phyloP scores from a whole-genome alignment of 2,888 invertebrate species.

The Melanophora roralis region DNA sequence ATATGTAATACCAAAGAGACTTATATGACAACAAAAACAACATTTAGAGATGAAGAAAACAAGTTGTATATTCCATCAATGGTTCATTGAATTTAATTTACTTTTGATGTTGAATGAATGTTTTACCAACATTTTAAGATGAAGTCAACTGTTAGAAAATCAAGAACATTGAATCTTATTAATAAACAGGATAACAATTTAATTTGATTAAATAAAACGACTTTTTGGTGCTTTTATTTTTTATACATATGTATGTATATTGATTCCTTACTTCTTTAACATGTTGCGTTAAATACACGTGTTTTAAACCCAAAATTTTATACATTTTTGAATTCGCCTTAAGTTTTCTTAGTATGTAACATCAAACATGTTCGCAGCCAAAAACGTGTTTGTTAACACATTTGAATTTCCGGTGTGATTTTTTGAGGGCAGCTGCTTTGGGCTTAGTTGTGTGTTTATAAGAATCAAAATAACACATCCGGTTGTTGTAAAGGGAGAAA shows the following conservation, averaged over 20 bases:
- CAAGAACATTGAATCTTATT: too few species aligned
- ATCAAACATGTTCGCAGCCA: slow-evolving; percentile 46
- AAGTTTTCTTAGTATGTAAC: not conserved
- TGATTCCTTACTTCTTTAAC: too few species aligned
- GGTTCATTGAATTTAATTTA: slow-evolving; percentile 51
- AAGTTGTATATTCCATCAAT: slow-evolving; percentile 24
- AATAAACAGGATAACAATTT: not conserved
- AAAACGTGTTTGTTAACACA: slow-evolving; percentile 7
- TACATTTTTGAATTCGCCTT: not conserved
- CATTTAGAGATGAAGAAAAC: slow-evolving; percentile 1
- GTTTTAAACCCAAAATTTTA: slow-evolving; percentile 1
- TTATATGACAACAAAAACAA: not conserved
- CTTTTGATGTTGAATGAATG: not conserved
- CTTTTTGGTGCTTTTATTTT: too few species aligned
- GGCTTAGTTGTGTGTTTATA: slow-evolving; percentile 51
- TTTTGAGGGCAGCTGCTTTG: not conserved
- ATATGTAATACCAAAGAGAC: not conserved
- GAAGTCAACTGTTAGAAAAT: not conserved
- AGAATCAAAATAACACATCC: slow-evolving; percentile 51
- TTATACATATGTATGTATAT: too few species aligned
- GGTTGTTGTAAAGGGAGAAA: slow-evolving; percentile 54
- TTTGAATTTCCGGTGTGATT: slow-evolving; percentile 14
- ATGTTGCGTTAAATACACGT: slow-evolving; percentile 48
- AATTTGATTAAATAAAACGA: slow-evolving; percentile 21
- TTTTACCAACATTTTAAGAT: not conserved